These are phyloP conservation scores for Euthynnus affinis DNA, from an alignment of 2,797 vertebrate species.

Conservation along the genomic window DNA sequence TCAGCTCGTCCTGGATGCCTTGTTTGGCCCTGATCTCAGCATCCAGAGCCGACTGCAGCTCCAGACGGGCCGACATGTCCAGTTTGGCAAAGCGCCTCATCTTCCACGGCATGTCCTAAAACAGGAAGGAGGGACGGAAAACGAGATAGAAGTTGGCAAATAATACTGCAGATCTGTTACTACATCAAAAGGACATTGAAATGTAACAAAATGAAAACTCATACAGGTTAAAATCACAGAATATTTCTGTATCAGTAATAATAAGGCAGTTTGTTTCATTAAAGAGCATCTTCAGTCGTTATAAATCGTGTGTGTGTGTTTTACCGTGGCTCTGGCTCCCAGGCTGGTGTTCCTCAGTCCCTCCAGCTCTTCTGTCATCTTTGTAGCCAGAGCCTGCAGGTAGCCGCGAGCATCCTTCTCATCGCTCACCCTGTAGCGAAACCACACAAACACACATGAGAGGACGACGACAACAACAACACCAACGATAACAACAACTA, in stretches of 20 bases:
- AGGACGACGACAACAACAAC: too few species aligned
- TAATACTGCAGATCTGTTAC: background rate
- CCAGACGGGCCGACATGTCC: slow-evolving; percentile 98
- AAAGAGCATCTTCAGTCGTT: background rate
- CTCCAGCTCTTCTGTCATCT: slow-evolving; percentile 99
- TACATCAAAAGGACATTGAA: background rate
- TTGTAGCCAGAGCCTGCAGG: slow-evolving; percentile 97
- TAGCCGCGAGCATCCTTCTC: slow-evolving; percentile 98
- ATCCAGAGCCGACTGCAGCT: slow-evolving; percentile 97
- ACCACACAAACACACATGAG: slow-evolving; percentile 15
- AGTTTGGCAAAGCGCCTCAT: slow-evolving; percentile 98
- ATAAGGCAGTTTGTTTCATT: background rate
- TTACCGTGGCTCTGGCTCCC: slow-evolving; percentile 95
- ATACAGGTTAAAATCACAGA: background rate
- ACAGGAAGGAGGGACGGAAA: background rate
- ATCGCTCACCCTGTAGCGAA: slow-evolving; percentile 93
- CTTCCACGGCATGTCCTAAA: slow-evolving; percentile 99
- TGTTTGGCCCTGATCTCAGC: slow-evolving; percentile 98
- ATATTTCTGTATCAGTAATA: background rate
- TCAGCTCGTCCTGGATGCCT: slow-evolving; percentile 95
- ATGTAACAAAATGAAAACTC: background rate
- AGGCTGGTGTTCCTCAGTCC: slow-evolving; percentile 95
- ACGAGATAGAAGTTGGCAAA: too few species aligned
- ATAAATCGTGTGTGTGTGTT: slow-evolving; percentile 26
- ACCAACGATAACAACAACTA: too few species aligned